A percentile compares a stretch with the other conserved stretches of the same genome.
Evolutionary conservation across 2,797 vertebrate genomes (phyloP).

Genomic region (Enteromius viviparus): DNA sequence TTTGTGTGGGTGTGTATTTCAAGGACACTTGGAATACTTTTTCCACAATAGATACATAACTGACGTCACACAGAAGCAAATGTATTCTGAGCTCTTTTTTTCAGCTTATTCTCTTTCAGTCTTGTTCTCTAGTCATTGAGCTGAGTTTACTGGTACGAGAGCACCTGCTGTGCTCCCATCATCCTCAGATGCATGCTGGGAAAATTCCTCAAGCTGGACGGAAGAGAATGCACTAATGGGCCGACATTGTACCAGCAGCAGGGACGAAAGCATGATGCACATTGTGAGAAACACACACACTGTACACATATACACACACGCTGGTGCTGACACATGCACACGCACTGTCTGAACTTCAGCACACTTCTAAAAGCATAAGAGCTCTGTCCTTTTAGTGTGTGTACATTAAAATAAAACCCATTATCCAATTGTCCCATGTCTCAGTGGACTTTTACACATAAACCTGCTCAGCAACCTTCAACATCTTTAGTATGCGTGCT

Average conservation of each 20-base stretch:
- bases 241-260: constrained; percentile 22
- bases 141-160: constrained; percentile 42
- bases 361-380: constrained; percentile 28
- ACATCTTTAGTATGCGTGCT: background rate
- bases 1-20: background rate
- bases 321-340: constrained; percentile 20
- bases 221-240: constrained; percentile 47
- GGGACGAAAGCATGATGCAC: constrained; percentile 12
- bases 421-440: constrained; percentile 12
- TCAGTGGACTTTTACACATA: constrained; percentile 25
- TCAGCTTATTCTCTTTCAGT: background rate
- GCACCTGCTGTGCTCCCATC: constrained; percentile 41
- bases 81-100: background rate
- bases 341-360: constrained; percentile 18
- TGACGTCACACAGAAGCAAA: background rate
- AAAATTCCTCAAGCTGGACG: constrained; percentile 41
- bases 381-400: constrained; percentile 30
- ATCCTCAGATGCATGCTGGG: constrained; percentile 49
- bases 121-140: constrained; percentile 22
- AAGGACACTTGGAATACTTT: background rate
- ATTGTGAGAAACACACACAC: background rate
- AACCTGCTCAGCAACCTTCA: constrained; percentile 17
- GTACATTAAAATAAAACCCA: constrained; percentile 40
- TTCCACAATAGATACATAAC: background rate
- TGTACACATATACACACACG: constrained; percentile 21